A percentile compares a stretch with the other conserved stretches of the same genome.
Evolutionary conservation across 1,140 invertebrate genomes (phyloP).

Genomic region (Zaprionus gabonicus): DNA sequence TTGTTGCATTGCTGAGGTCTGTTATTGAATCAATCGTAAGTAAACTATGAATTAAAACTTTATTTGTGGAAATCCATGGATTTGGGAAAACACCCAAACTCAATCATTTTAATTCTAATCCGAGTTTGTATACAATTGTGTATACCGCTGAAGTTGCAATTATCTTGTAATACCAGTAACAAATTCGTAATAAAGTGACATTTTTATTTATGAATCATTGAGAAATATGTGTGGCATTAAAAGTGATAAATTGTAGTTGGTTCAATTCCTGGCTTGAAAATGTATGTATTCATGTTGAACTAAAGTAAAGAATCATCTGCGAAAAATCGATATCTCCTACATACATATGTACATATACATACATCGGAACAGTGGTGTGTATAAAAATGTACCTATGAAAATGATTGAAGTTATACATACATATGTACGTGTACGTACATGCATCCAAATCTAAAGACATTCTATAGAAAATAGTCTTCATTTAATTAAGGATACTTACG

Average conservation of each 20-base stretch:
- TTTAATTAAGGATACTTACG: neutral
- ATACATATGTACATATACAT: conserved; percentile 9
- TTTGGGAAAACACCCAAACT: neutral
- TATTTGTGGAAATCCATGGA: neutral
- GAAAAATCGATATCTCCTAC: conserved; percentile 51
- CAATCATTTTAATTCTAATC: neutral
- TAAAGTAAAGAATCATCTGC: conserved; percentile 19
- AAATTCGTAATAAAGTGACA: neutral
- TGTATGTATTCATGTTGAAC: conserved; percentile 12
- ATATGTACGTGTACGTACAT: neutral
- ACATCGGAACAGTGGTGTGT: neutral
- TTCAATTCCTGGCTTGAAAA: neutral
- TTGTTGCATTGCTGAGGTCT: conserved; percentile 32
- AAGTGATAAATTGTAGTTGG: neutral
- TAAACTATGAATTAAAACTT: neutral
- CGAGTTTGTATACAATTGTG: conserved; percentile 3
- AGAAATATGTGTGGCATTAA: neutral
- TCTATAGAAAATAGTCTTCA: neutral
- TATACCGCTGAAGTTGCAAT: neutral
- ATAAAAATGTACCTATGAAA: neutral
- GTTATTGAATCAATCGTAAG: conserved; percentile 16
- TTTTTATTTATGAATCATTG: neutral
- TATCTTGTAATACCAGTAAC: neutral
- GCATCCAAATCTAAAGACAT: too few species aligned
- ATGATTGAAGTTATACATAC: neutral